Evolutionary conservation across 2,797 vertebrate species (phyloP), one percentile per base, ranked within the genome.

Genomic region (Gymnoscopelus microlampas): DNA sequence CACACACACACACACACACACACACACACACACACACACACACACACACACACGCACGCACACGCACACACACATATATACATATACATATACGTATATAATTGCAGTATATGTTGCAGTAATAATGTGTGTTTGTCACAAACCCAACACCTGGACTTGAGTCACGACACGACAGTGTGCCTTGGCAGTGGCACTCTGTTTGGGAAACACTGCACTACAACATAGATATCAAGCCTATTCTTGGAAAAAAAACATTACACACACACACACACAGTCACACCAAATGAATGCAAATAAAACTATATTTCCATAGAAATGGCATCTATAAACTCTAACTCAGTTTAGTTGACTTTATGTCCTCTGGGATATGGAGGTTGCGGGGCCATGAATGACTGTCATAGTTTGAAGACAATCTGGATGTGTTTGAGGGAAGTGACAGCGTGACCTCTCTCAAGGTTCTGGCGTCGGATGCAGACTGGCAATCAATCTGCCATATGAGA

Each of bases 381-480:
- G 53, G 24, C 63, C 53, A 13, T 55, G 59, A 60, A 44, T 65
- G 49, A 74, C 60, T 54, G 57, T 49, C 61, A 26, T 19, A 24
- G 13, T 54, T 59, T 60, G 56, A 13, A 66, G 26, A 68, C 53
- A 64, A 71, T 59, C 26, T 32, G 47, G 15, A 51, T 62, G 14
- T 76, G 14, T 76, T 73, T 76, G 53, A 68, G 63, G 55, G 62
- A 58, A 47, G 29, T 72, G 60, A 61, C 61, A 64, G 63, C 66
- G 58, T 80, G 55, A 69, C 49, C 65, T 61, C 65, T 74, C 71
- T 70, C 54, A 66, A 44, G 53, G 63, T 51, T 66, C 65, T 64
- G 61, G 44, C 53, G 57, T 60, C 4, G 53, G 60, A 44, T 15
- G 71, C 44, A 26, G 32, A 23, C 53, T 64, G 44, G 54, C 66